Evolutionary conservation across 1,140 invertebrate genomes (phyloP).

Genomic region (Bombyx mori): DNA sequence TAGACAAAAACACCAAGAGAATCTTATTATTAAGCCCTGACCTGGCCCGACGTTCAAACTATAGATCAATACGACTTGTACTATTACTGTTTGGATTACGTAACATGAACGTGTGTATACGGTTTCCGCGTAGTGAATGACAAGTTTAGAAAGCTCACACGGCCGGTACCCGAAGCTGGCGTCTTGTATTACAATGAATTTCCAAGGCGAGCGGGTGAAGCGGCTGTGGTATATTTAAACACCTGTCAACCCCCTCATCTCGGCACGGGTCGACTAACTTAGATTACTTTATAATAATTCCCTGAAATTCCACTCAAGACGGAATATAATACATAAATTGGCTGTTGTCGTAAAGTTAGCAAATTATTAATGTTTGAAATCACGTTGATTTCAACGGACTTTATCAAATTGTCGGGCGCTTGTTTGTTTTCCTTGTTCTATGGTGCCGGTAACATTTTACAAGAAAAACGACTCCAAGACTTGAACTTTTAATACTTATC

Average conservation of each 20-base stretch:
- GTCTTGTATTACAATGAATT: constrained; percentile 36
- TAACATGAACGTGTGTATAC: no score
- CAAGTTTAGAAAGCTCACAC: constrained; percentile 28
- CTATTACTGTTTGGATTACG: no score
- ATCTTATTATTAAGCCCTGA: no score
- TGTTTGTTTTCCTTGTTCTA: constrained; percentile 25
- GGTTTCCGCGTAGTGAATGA: constrained; percentile 37
- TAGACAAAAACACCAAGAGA: no score
- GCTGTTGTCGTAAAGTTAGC: constrained; percentile 42
- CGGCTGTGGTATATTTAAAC: constrained; percentile 53
- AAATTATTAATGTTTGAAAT: constrained; percentile 44
- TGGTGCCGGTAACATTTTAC: no score
- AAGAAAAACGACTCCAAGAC: no score
- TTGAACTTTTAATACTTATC: no score
- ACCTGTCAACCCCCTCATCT: constrained; percentile 53
- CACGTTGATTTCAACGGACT: constrained; percentile 23
- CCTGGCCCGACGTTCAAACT: no score
- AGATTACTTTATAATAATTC: constrained; percentile 68
- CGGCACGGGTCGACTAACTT: constrained; percentile 55
- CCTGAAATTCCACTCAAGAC: constrained; percentile 42
- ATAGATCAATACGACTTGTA: no score
- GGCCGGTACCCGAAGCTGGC: constrained; percentile 33
- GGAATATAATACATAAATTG: constrained; percentile 45
- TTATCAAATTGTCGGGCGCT: constrained; percentile 35
- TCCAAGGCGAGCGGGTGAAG: constrained; percentile 31